A percentile compares a stretch with the other conserved stretches of the same genome.
phyloP scores from a whole-genome alignment of 2,888 invertebrate genomes.

The Ecdyonurus torrentis region DNA sequence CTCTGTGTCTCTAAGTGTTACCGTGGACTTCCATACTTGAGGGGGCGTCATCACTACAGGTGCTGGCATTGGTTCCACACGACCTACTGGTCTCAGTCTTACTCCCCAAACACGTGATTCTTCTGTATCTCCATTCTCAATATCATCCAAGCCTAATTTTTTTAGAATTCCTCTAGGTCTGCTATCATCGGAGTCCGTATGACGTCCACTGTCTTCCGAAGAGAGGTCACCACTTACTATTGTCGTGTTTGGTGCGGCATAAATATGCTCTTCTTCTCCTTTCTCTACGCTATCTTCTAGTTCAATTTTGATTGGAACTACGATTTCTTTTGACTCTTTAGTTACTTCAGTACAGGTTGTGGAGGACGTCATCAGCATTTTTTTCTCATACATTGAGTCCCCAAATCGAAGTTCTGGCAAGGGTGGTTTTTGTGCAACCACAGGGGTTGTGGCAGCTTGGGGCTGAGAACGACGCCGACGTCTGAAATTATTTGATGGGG shows the following conservation, averaged over 20 bases:
- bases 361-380: constrained; percentile 21
- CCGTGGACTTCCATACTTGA: constrained; percentile 26
- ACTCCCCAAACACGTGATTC: constrained; percentile 29
- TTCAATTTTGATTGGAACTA: background rate
- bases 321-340: constrained; percentile 10
- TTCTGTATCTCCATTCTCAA: background rate
- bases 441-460: constrained; percentile 16
- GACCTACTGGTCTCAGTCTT: constrained; percentile 27
- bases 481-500: constrained; percentile 64
- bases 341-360: constrained; percentile 12
- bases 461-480: constrained; percentile 41
- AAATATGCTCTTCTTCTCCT: constrained; percentile 10
- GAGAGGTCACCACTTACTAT: background rate
- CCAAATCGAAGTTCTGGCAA: constrained; percentile 50
- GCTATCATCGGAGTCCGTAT: background rate
- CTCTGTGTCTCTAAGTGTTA: constrained; percentile 21
- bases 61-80: constrained; percentile 19
- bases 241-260: constrained; percentile 10
- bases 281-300: constrained; percentile 11
- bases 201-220: background rate
- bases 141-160: background rate
- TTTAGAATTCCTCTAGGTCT: background rate
- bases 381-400: constrained; percentile 32
- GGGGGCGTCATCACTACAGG: constrained; percentile 13
- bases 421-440: constrained; percentile 27